Conservation (phyloP, 1,140 invertebrate species). For the Trichomalopsis sarcophagae region DNA sequence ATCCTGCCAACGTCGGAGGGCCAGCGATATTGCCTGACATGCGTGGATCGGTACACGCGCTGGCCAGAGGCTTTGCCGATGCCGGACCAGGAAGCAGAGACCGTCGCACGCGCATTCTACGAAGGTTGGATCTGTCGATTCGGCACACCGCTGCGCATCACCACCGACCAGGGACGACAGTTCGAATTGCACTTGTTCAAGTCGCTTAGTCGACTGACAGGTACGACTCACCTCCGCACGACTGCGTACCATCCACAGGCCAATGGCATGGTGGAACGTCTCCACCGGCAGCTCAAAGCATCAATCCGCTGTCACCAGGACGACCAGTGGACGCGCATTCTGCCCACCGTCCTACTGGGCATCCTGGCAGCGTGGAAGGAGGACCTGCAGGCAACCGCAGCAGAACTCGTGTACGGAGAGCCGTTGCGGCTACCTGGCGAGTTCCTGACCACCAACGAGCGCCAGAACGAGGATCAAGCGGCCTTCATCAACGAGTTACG, state of each 20-base stretch:
- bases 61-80: slow-evolving; percentile 62
- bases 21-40: too few species aligned
- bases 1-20: too few species aligned
- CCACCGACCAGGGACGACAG: slow-evolving; percentile 64
- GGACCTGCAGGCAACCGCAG: slow-evolving; percentile 36
- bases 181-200: slow-evolving; percentile 64
- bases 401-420: slow-evolving; percentile 60
- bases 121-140: slow-evolving; percentile 64
- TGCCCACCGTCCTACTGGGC: background rate
- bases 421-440: slow-evolving; percentile 56
- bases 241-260: too few species aligned
- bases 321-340: too few species aligned
- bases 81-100: slow-evolving; percentile 62
- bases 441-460: slow-evolving; percentile 28
- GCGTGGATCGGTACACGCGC: slow-evolving; percentile 40
- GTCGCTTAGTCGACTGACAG: slow-evolving; percentile 42
- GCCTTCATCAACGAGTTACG: background rate
- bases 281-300: too few species aligned
- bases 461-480: background rate
- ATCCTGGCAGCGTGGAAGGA: background rate
- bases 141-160: slow-evolving; percentile 61
- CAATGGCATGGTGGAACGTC: too few species aligned
- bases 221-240: too few species aligned
- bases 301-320: too few species aligned
- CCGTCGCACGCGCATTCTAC: slow-evolving; percentile 61